Percentiles rank a stretch among this genome's conserved stretches.
Conservation (phyloP, 2,888 invertebrate species). For the Sinohyriopsis cumingii region DNA sequence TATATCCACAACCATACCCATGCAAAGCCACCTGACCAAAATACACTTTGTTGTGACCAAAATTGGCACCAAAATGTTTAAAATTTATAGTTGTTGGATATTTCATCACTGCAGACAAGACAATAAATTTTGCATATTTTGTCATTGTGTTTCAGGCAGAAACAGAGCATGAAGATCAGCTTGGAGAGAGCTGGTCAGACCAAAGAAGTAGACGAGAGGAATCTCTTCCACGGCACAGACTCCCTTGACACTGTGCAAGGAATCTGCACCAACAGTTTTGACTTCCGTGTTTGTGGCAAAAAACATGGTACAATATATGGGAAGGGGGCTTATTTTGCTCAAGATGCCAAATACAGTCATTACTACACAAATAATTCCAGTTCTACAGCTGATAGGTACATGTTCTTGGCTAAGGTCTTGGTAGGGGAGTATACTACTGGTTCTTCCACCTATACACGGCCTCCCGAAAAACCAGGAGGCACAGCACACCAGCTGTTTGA, state of each 20-base stretch:
- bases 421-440: slow-evolving; percentile 53
- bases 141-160: slow-evolving; percentile 14
- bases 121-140: too few relatives aligned
- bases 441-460: slow-evolving; percentile 21
- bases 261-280: slow-evolving; percentile 54
- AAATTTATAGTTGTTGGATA: too few relatives aligned
- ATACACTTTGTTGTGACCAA: too few relatives aligned
- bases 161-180: slow-evolving; percentile 20
- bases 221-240: slow-evolving; percentile 55
- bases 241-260: slow-evolving; percentile 38
- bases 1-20: too few relatives aligned
- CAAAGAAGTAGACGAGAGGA: slow-evolving; percentile 22
- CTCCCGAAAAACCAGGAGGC: slow-evolving; percentile 36
- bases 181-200: slow-evolving; percentile 10
- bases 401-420: slow-evolving; percentile 55
- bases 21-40: too few relatives aligned
- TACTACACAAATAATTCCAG: slow-evolving; percentile 21
- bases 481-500: slow-evolving; percentile 45
- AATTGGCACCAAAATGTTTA: too few relatives aligned
- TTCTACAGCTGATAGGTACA: slow-evolving; percentile 19
- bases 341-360: slow-evolving; percentile 44
- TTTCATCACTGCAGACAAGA: too few relatives aligned
- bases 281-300: slow-evolving; percentile 47
- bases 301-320: slow-evolving; percentile 54
- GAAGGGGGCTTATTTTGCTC: slow-evolving; percentile 52